These are phyloP conservation scores for Enteromius afrohamiltoni DNA, from an alignment of 2,797 vertebrate genomes.

Conservation along the genomic window DNA sequence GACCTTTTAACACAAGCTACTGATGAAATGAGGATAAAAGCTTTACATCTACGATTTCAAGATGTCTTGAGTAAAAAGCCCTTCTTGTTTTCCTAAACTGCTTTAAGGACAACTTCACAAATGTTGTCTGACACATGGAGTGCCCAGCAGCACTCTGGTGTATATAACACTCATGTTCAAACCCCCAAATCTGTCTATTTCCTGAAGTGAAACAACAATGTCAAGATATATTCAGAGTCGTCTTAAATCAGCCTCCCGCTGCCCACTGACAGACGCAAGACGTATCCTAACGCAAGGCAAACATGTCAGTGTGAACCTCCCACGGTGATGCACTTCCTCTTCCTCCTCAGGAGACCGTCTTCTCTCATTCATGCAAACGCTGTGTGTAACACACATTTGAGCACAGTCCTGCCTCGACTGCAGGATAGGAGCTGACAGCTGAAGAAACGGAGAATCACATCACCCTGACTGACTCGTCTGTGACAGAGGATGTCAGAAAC, in stretches of 20 bases:
- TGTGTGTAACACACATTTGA: conserved; percentile 5
- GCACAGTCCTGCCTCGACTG: not conserved
- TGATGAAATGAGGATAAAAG: not conserved
- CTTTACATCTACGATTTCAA: not conserved
- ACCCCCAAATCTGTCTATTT: not conserved
- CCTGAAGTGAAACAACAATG: not conserved
- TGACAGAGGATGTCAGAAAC: not conserved
- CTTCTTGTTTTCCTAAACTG: not conserved
- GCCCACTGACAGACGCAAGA: conserved; percentile 2
- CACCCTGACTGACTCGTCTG: not conserved
- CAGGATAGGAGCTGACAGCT: conserved; percentile 4
- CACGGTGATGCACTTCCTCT: not conserved
- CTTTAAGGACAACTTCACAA: conserved; percentile 37
- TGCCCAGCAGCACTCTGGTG: not conserved
- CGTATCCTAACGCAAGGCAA: not conserved
- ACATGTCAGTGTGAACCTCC: conserved; percentile 22
- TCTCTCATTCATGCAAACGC: not conserved
- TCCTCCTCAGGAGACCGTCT: not conserved
- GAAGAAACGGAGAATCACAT: not conserved
- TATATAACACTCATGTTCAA: not conserved
- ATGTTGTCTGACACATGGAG: conserved; percentile 25
- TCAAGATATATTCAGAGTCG: not conserved
- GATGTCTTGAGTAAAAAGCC: not conserved
- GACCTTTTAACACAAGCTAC: not conserved
- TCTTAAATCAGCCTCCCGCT: not conserved